Evolutionary conservation across 2,113 vertebrate genomes (phyloP), one percentile per base, ranked within the genome.

Genomic region (Budorcas taxicolor): DNA sequence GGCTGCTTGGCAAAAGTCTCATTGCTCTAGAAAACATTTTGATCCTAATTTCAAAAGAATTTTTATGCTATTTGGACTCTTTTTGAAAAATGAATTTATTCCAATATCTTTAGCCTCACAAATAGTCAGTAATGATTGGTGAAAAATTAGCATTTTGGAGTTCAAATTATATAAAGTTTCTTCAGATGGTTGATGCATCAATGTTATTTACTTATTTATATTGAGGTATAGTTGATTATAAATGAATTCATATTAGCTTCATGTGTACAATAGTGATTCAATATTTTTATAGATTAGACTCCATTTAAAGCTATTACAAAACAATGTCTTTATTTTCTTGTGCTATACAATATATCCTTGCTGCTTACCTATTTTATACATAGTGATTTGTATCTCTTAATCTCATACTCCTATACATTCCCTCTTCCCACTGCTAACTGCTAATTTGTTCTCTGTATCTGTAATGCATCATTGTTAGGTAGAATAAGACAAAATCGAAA

Each of bases 51-150:
- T 67, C 16, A 82, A 74, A 95, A 93, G 36, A 71, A 74, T 45
- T 62, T 91, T 94, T 94, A 45, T 90, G 57, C 16, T 93, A 33
- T 85, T 87, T 91, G 55, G n/a, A 57, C 55, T 74, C 64, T 10
- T 87, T 62, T 94, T 80, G 57, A 71, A 92, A 92, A 95, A 81
- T 57, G 55, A 74, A 62, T 87, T 53, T 82, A 83, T 87, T 90
- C 25, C 16, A 50, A 1, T 86, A 76, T 81, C 33, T 90, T 92
- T 92, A 86, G 12, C 50, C 29, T 90, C 58, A 96, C 76, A 81
- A 87, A 81, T 71, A 95, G 93, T 74, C 17, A 47, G 82, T 53
- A 93, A 25, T 84, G 52, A 80, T 50, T 91, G 45, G 21, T 50
- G 14, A 95, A 92, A 55, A 43, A 87, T 85, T 80, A 74, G n/a